Evolutionary conservation across 2,113 vertebrate genomes (phyloP).

Genomic region (Rattus rattus): DNA sequence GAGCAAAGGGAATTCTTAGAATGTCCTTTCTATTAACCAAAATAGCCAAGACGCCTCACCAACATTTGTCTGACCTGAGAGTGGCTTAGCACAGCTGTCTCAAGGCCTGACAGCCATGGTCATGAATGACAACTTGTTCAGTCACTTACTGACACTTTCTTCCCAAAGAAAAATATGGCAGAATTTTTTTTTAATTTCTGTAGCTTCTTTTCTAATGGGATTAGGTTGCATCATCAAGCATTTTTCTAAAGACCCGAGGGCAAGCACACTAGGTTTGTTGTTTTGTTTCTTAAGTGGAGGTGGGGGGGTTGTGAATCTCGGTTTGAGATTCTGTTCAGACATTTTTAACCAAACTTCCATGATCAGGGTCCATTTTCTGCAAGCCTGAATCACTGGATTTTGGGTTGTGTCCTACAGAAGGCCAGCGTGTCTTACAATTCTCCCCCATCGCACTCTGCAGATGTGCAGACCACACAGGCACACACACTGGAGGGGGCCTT

Average conservation of each 20-base stretch:
- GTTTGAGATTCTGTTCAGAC: not conserved
- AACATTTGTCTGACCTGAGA: not conserved
- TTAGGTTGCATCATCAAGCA: not conserved
- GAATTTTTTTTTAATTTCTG: not conserved
- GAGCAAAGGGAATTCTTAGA: not conserved
- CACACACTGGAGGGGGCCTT: not conserved
- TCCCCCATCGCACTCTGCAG: not conserved
- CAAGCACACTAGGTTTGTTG: not conserved
- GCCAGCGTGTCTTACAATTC: not conserved
- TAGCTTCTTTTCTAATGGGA: not conserved
- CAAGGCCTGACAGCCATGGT: not conserved
- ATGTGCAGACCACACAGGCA: not conserved
- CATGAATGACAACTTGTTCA: too few species aligned
- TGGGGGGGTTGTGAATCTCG: not conserved
- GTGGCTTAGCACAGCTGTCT: too few species aligned
- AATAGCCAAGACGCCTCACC: slow-evolving; percentile 9
- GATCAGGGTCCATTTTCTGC: not conserved
- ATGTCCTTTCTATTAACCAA: slow-evolving; percentile 14
- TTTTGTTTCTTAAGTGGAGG: not conserved
- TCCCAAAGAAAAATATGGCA: not conserved
- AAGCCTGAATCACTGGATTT: not conserved
- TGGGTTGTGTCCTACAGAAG: not conserved
- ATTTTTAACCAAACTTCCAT: not conserved
- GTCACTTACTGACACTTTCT: not conserved
- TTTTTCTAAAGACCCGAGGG: slow-evolving; percentile 5